Evolutionary conservation across 2,797 vertebrate genomes (phyloP).

Genomic region (Emys orbicularis): DNA sequence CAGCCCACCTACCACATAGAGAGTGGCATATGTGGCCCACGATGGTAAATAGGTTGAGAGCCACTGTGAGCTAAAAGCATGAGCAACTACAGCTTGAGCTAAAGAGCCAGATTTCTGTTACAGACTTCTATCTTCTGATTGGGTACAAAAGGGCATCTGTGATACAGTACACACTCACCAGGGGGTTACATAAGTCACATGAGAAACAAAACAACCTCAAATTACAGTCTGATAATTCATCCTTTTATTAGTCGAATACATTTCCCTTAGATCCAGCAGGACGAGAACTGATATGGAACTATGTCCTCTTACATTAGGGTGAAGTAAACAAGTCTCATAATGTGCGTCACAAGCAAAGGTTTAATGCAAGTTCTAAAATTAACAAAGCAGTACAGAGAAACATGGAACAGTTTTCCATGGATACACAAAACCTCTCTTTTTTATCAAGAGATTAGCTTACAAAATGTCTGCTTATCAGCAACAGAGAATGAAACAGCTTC

Average conservation of each 20-base stretch:
- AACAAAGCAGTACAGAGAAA: background rate
- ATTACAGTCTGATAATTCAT: background rate
- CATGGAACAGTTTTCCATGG: background rate
- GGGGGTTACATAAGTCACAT: accelerated
- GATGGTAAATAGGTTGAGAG: background rate
- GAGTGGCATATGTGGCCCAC: background rate
- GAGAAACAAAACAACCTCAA: background rate
- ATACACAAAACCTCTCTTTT: background rate
- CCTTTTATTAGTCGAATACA: background rate
- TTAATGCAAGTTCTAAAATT: background rate
- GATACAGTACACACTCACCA: background rate
- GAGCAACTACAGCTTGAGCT: background rate
- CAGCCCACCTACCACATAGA: background rate
- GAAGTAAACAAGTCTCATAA: background rate
- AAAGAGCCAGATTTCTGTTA: background rate
- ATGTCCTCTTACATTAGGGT: background rate
- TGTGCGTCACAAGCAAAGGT: background rate
- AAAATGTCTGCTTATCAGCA: background rate
- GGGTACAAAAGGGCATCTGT: background rate
- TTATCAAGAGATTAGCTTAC: background rate
- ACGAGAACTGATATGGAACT: background rate
- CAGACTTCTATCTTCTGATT: background rate
- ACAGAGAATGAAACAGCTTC: background rate
- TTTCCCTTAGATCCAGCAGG: background rate
- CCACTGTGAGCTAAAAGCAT: background rate